Conservation (phyloP, 2,113 vertebrate species). For the Cnemophilus loriae region DNA sequence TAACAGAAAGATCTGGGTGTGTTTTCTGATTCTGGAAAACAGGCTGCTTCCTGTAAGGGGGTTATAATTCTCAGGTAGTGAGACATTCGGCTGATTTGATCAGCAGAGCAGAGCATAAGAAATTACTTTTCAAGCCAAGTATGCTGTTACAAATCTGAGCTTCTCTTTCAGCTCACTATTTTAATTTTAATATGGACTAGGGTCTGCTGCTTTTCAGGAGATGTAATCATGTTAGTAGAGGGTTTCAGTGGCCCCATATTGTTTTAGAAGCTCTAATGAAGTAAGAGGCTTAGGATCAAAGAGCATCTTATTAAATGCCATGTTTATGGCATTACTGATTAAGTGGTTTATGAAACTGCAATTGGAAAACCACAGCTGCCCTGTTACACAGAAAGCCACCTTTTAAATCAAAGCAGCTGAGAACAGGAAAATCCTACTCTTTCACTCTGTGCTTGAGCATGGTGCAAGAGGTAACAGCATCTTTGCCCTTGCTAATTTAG, state of each 20-base stretch:
- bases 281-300: slow-evolving; percentile 42
- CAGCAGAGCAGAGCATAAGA: slow-evolving; percentile 35
- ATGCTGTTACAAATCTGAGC: slow-evolving; percentile 1
- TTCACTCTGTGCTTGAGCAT: not conserved
- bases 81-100: slow-evolving; percentile 12
- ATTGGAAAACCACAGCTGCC: not conserved
- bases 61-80: not conserved
- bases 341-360: not conserved
- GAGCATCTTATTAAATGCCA: not conserved
- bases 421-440: not conserved
- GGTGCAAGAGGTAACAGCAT: not conserved
- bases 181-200: not conserved
- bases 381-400: not conserved
- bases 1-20: not conserved
- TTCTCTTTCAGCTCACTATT: slow-evolving; percentile 28
- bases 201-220: not conserved
- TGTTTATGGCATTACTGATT: slow-evolving; percentile 30
- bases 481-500: not conserved
- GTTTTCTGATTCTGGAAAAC: not conserved
- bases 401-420: slow-evolving; percentile 2
- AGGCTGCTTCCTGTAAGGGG: slow-evolving; percentile 2
- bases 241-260: slow-evolving; percentile 25
- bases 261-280: slow-evolving; percentile 14
- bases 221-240: slow-evolving; percentile 24
- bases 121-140: slow-evolving; percentile 30